Conservation (phyloP, 2,113 vertebrate genomes). For the Edolisoma coerulescens region DNA sequence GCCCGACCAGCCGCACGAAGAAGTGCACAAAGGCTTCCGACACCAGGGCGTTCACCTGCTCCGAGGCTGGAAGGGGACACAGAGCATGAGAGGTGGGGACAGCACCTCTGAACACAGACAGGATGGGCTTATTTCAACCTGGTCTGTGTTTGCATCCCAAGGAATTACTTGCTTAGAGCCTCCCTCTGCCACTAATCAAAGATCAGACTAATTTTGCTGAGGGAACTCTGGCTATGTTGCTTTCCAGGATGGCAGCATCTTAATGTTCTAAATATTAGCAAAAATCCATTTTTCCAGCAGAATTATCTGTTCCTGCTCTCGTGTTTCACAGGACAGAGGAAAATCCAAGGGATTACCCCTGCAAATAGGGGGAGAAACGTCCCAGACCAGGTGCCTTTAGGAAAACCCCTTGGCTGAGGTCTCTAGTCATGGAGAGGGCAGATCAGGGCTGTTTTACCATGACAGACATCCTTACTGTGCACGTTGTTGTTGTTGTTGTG, state of each 20-base stretch:
- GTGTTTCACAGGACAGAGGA: background rate
- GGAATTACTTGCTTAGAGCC: background rate
- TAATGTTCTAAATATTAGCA: background rate
- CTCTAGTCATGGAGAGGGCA: background rate
- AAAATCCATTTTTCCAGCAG: background rate
- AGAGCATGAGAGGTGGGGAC: background rate
- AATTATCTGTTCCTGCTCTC: background rate
- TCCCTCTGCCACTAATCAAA: background rate
- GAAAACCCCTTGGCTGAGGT: background rate
- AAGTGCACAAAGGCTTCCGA: constrained; percentile 88
- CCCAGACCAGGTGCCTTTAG: background rate
- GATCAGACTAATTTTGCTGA: background rate
- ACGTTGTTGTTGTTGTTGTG: constrained; percentile 56
- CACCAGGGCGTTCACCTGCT: constrained; percentile 85
- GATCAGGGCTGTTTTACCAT: background rate
- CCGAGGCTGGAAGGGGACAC: constrained; percentile 67
- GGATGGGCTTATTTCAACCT: background rate
- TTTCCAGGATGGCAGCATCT: background rate
- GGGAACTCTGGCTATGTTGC: background rate
- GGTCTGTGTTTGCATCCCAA: background rate
- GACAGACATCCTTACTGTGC: constrained; percentile 55
- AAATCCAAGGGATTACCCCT: background rate
- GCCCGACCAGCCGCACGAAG: constrained; percentile 86
- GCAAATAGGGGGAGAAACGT: background rate
- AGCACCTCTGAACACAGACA: background rate